A percentile compares a stretch with the other conserved stretches of the same genome.
Evolutionary conservation across 2,797 vertebrate genomes (phyloP).

Genomic region (Danio kyathit): DNA sequence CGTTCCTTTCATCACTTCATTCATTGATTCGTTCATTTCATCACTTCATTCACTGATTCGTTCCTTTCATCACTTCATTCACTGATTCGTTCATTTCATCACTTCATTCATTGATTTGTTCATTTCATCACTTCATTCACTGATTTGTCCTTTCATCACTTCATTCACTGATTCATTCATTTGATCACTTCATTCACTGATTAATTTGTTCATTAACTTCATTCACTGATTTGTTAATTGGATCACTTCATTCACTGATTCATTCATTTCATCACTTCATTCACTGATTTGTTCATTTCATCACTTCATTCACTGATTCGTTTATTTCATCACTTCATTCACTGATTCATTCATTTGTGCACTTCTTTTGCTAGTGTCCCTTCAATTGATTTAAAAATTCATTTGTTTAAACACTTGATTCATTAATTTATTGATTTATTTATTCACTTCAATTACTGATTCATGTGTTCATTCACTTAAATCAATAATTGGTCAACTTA

Average conservation of each 20-base stretch:
- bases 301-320: neutral
- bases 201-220: neutral
- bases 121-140: too few species aligned
- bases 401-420: too few species aligned
- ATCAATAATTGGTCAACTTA: neutral
- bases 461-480: neutral
- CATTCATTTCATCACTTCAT: neutral
- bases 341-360: neutral
- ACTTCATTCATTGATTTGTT: too few species aligned
- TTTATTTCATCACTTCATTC: neutral
- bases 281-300: rapidly evolving
- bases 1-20: too few species aligned
- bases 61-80: too few species aligned
- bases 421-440: neutral
- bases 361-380: too few species aligned
- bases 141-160: too few species aligned
- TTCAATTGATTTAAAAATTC: too few species aligned
- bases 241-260: neutral
- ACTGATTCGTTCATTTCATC: too few species aligned
- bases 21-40: too few species aligned
- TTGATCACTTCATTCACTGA: neutral
- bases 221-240: neutral
- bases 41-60: too few species aligned
- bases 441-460: neutral
- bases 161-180: neutral